A percentile compares a stretch with the other conserved stretches of the same genome.
phyloP scores from a whole-genome alignment of 2,888 invertebrate species.

The Sarcophaga caerulescens region DNA sequence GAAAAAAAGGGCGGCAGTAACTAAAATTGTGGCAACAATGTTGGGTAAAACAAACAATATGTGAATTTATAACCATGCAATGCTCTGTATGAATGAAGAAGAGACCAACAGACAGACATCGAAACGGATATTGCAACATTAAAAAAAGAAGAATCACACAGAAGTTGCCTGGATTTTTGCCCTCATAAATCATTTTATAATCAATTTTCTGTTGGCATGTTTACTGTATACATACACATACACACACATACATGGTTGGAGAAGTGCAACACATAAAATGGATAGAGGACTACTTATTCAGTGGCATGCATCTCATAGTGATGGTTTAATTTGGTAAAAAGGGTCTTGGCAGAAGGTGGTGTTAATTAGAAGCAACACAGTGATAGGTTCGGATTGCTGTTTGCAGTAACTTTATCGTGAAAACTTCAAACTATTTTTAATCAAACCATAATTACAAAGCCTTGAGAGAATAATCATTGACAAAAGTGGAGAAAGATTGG shows the following conservation, averaged over 20 bases:
- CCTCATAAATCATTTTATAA: constrained; percentile 78
- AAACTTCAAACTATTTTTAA: no score
- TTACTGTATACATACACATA: constrained; percentile 34
- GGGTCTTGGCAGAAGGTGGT: not conserved
- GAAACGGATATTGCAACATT: constrained; percentile 72
- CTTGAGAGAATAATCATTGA: no score
- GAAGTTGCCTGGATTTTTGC: constrained; percentile 58
- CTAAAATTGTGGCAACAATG: constrained; percentile 25
- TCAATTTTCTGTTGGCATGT: constrained; percentile 77
- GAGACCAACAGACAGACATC: not conserved
- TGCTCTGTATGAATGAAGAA: not conserved
- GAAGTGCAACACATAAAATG: constrained; percentile 25
- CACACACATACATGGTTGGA: not conserved
- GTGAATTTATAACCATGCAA: constrained; percentile 6
- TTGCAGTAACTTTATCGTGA: no score
- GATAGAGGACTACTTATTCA: constrained; percentile 22
- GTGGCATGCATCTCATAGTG: constrained; percentile 27
- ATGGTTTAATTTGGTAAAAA: not conserved
- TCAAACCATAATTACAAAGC: no score
- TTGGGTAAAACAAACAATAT: constrained; percentile 26
- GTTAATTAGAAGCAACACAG: no score
- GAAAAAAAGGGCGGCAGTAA: not conserved
- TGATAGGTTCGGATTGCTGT: no score
- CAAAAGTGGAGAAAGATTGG: no score
- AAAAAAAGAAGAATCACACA: constrained; percentile 71